These are phyloP conservation scores for Pristionchus maxplancki DNA, from an alignment of 2,888 invertebrate genomes.

Conservation along the genomic window DNA sequence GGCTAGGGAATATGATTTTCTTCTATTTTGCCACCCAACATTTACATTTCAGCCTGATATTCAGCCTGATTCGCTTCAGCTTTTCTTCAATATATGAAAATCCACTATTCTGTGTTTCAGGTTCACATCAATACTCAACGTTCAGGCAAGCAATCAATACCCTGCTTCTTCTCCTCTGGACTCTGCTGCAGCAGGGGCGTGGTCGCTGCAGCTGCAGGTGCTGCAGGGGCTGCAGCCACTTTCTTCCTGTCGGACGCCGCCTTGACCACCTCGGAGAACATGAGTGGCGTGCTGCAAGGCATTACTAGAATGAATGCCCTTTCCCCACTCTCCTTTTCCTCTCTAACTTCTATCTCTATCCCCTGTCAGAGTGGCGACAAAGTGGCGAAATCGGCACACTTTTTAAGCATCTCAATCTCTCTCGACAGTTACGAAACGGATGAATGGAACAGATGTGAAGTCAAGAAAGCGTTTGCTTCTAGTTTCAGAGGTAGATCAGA, in stretches of 20 bases:
- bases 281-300: conserved; percentile 43
- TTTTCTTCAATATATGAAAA: no score
- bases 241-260: conserved; percentile 36
- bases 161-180: conserved; percentile 40
- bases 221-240: neutral
- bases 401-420: neutral
- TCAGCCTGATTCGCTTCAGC: no score
- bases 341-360: neutral
- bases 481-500: no score
- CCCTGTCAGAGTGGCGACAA: neutral
- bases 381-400: conserved; percentile 24
- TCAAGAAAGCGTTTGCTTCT: no score
- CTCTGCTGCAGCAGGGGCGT: neutral
- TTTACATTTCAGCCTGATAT: no score
- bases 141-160: no score
- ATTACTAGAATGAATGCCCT: neutral
- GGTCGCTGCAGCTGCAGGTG: neutral
- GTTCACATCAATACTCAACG: no score
- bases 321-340: neutral
- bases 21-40: no score
- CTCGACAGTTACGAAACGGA: neutral
- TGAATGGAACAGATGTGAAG: no score
- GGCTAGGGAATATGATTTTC: no score
- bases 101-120: no score
- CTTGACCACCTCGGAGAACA: conserved; percentile 51